Conservation (phyloP, 2,797 vertebrate species). For the Pitangus sulphuratus region DNA sequence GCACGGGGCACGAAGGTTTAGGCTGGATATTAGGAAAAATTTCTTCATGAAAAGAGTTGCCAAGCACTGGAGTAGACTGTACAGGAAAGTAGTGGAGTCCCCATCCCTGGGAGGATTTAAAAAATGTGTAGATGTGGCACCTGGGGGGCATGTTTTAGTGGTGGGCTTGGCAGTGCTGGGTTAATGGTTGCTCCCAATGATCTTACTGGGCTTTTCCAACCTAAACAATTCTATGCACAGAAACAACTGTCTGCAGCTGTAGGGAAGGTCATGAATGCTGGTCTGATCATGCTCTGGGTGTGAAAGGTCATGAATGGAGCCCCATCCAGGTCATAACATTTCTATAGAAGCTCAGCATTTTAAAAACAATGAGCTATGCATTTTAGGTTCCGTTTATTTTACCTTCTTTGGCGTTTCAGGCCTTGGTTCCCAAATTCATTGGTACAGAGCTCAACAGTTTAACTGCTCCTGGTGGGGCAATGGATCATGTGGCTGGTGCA, state of each 20-base stretch:
- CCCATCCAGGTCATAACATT: background rate
- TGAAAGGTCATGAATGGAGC: background rate
- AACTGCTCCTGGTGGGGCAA: background rate
- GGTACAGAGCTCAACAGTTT: background rate
- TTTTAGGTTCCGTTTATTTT: background rate
- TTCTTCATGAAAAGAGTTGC: background rate
- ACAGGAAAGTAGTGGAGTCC: background rate
- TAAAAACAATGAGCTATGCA: background rate
- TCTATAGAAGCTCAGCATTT: background rate
- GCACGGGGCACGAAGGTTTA: background rate
- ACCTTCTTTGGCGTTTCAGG: background rate
- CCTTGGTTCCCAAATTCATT: background rate
- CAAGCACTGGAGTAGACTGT: background rate
- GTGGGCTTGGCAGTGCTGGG: background rate
- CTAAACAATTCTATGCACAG: background rate
- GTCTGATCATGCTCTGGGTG: background rate
- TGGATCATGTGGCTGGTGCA: background rate
- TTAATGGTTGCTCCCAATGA: fast-evolving
- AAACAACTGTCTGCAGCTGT: constrained; percentile 9
- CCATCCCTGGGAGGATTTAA: background rate
- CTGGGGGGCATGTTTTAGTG: background rate
- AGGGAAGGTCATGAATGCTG: background rate
- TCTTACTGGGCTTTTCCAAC: background rate
- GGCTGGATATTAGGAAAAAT: background rate
- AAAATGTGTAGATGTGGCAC: background rate